Evolutionary conservation across 2,113 vertebrate genomes (phyloP), one percentile per base, ranked within the genome.

Genomic region (Prunella fulvescens): DNA sequence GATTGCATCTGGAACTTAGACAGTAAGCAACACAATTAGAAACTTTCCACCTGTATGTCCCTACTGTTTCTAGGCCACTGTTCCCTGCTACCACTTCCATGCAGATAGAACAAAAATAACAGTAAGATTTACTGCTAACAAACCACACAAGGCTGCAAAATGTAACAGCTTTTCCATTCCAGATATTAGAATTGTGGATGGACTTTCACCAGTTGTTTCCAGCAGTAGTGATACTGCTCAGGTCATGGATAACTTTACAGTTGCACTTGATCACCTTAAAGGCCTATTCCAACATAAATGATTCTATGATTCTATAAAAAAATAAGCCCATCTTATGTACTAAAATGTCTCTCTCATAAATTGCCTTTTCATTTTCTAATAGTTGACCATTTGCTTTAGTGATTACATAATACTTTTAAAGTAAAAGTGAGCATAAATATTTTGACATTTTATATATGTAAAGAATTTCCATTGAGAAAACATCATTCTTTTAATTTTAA

Each of bases 391-490:
- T 92, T 67, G 28, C 60, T 83, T 74, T 61, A 78, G 56, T 65
- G 66, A 67, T 90, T 82, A 45, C 58, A 70, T n/a, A 86, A 76
- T 54, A 76, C 14, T 81, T 92, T 71, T 61, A 84, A 96, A 95
- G 67, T 65, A 83, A 96, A 93, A 95, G 60, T 24, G 33, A 92
- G 47, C 54, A 90, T 77, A 93, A 92, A 96, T 95, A 93, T 97
- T 97, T 92, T 96, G 95, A 94, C 95, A 74, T 74, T 83, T 88
- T 81, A 74, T 88, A 81, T 60, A 90, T 84, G 88, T 60, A 86
- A 23, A 78, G 69, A 73, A 90, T 74, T 94, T 74, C 90, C 76
- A 94, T 51, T 48, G 48, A 88, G 76, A 95, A 95, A 95, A 88
- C 76, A 81, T 25, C 18, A 64, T 92, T 92, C 81, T 90, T 92